These are phyloP conservation scores for Drosophila kurseongensis DNA, from an alignment of 1,140 invertebrate genomes.

Conservation along the genomic window DNA sequence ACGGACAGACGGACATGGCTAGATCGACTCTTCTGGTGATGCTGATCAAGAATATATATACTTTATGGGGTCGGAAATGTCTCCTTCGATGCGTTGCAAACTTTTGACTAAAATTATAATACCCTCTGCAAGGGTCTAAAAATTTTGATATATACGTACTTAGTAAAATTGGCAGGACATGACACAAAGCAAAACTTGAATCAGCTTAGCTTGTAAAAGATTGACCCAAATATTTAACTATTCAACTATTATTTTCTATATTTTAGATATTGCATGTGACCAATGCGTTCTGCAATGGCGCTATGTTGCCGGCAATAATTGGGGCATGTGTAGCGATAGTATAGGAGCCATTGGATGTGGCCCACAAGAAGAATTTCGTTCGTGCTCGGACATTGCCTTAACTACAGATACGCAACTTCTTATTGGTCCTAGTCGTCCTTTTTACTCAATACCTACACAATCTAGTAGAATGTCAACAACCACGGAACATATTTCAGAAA, in stretches of 20 bases:
- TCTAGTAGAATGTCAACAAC: background rate
- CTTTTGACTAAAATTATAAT: too few relatives aligned
- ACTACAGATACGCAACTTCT: constrained; percentile 84
- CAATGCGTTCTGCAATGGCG: constrained; percentile 85
- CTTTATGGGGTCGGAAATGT: too few relatives aligned
- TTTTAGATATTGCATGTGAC: constrained; percentile 84
- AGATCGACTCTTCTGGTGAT: too few relatives aligned
- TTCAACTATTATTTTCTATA: background rate
- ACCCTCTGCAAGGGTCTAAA: too few relatives aligned
- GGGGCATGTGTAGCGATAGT: constrained; percentile 86
- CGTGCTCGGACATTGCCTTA: constrained; percentile 93
- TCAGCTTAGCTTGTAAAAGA: too few relatives aligned
- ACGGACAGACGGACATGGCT: too few relatives aligned
- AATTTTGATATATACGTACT: too few relatives aligned
- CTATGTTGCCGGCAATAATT: constrained; percentile 84
- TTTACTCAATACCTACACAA: constrained; percentile 42
- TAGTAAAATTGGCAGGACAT: too few relatives aligned
- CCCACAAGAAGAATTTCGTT: constrained; percentile 92
- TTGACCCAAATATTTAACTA: background rate
- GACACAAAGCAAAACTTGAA: too few relatives aligned
- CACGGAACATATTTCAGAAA: constrained; percentile 17
- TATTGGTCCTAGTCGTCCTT: constrained; percentile 51
- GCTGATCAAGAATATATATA: too few relatives aligned
- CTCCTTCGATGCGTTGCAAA: too few relatives aligned
- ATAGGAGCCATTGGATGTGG: constrained; percentile 86